These are phyloP conservation scores for Drosophila malerkotliana DNA, from an alignment of 1,140 invertebrate species.

Conservation along the genomic window DNA sequence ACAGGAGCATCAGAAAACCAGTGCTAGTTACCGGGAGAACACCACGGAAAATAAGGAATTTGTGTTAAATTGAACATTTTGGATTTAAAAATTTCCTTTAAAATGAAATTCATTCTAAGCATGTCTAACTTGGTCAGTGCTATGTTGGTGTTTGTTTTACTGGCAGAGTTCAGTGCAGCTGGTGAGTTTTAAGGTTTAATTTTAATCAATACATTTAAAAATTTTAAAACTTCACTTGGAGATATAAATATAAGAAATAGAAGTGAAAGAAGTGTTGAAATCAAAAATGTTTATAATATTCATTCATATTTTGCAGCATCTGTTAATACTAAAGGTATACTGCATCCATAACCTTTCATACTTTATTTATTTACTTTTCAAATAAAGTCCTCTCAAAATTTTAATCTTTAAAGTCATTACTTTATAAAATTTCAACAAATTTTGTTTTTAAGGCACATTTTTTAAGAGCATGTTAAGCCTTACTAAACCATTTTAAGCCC, in stretches of 20 bases:
- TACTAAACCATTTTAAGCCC: no score
- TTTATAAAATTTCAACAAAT: no score
- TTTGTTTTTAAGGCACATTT: no score
- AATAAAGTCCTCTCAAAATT: no score
- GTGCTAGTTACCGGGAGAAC: conserved; percentile 46
- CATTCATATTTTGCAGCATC: conserved; percentile 28
- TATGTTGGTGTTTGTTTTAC: conserved; percentile 54
- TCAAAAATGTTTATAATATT: not conserved
- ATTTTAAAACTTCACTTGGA: not conserved
- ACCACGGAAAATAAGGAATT: conserved; percentile 32
- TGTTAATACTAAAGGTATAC: conserved; percentile 42
- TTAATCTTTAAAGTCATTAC: no score
- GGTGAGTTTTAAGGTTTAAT: conserved; percentile 52
- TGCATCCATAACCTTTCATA: not conserved
- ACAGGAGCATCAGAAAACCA: conserved; percentile 60
- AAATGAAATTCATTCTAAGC: conserved; percentile 65
- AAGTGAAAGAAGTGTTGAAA: not conserved
- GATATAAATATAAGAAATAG: not conserved
- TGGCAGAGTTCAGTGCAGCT: conserved; percentile 58
- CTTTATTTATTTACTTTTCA: not conserved
- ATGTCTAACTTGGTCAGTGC: conserved; percentile 44
- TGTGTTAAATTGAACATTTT: not conserved
- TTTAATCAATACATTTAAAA: not conserved
- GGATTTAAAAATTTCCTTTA: conserved; percentile 4
- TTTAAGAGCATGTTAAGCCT: no score